Percentiles rank a stretch among this genome's conserved stretches.
phyloP scores from a whole-genome alignment of 2,888 invertebrate genomes.

The Hydrotaea cyrtoneurina region DNA sequence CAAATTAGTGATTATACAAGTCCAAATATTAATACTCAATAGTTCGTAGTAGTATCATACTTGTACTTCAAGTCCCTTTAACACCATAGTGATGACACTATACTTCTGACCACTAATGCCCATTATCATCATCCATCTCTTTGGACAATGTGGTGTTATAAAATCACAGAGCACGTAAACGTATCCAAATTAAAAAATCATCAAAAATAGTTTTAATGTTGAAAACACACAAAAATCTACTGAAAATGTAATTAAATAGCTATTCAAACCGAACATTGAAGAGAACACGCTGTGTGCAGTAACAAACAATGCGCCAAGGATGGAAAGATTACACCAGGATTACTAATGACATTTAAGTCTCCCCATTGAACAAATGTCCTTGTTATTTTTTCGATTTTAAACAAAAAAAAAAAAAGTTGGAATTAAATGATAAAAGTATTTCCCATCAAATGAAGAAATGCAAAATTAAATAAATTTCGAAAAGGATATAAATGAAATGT shows the following conservation, averaged over 20 bases:
- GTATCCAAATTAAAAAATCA: slow-evolving; percentile 35
- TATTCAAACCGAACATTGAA: no score
- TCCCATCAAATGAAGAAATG: not conserved
- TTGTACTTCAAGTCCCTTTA: no score
- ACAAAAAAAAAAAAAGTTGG: not conserved
- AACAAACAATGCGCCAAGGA: not conserved
- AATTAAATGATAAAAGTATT: slow-evolving; percentile 2
- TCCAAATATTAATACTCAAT: no score
- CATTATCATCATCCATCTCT: not conserved
- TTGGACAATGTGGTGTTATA: not conserved
- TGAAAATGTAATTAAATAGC: not conserved
- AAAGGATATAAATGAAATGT: slow-evolving; percentile 11
- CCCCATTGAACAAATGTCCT: not conserved
- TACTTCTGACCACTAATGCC: not conserved
- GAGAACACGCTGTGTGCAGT: not conserved
- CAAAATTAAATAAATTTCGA: slow-evolving; percentile 18
- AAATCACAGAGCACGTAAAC: slow-evolving; percentile 7
- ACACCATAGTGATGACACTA: no score
- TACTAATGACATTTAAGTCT: no score
- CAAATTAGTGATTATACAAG: no score
- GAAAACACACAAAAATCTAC: not conserved
- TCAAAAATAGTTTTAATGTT: slow-evolving; percentile 17
- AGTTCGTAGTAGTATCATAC: no score
- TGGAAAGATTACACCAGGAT: not conserved
- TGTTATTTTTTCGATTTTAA: not conserved